A percentile compares a stretch with the other conserved stretches of the same genome.
These are phyloP conservation scores for Pseudachorutes palmiensis DNA, from an alignment of 1,140 invertebrate species.

Conservation along the genomic window DNA sequence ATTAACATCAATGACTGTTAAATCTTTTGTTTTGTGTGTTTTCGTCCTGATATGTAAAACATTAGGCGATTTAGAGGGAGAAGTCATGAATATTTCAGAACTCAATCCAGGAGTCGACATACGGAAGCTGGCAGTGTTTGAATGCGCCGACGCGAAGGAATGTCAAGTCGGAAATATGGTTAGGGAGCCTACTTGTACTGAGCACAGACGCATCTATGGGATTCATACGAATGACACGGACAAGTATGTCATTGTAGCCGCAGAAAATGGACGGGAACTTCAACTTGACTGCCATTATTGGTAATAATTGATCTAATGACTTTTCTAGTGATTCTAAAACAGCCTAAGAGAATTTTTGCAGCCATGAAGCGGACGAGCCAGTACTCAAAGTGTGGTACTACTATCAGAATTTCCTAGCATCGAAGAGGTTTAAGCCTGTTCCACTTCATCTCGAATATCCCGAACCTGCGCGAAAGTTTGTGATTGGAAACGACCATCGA, in stretches of 20 bases:
- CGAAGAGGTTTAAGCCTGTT: neutral
- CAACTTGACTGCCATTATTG: conserved; percentile 12
- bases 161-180: neutral
- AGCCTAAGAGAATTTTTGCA: neutral
- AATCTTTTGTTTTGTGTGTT: too few species aligned
- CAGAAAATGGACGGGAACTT: neutral
- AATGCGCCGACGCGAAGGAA: neutral
- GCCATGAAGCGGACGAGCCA: neutral
- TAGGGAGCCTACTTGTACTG: neutral
- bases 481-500: neutral
- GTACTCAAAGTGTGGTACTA: neutral
- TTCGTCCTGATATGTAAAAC: neutral
- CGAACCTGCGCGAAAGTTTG: neutral
- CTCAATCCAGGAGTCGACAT: neutral
- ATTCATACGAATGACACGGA: neutral
- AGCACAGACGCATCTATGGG: neutral
- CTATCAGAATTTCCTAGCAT: neutral
- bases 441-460: neutral
- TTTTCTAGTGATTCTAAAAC: neutral
- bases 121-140: neutral
- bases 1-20: too few species aligned
- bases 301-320: neutral
- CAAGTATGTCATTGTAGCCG: neutral
- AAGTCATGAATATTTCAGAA: neutral
- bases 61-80: neutral